Base-by-base conservation (phyloP, 2,113 vertebrate species). In the Sceloporus tristichus region DNA sequence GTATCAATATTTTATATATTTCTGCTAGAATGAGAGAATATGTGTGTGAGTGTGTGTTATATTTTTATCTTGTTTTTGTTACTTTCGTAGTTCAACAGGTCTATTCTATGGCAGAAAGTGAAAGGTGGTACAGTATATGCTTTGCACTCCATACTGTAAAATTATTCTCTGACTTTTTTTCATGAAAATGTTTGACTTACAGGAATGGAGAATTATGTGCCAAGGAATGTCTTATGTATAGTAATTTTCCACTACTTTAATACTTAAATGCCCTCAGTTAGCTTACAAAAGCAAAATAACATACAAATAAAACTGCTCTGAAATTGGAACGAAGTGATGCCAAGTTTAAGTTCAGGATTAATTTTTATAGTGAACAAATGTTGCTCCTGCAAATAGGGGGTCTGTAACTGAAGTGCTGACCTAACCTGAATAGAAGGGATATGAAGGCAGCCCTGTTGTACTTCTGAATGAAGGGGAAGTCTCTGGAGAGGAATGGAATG, bases 401-500 rank as follows among this genome's bases (percentile, higher is more conserved):
- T 65, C 85, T 93, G 71, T 77, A 62, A 90, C 90, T 94, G 86
- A 88, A 87, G 70, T 86, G 73, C 85, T 91, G 82, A 70, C 87
- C 42, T 77, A 84, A 85, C 74, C 79, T 90, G 91, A 92, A 85
- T 77, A 79, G 80, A 10, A 84, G 77, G 84, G 88, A 90, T 94
- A 90, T 92, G 92, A 96, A 94, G 91, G 89, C 89, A 92, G 89
- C 92, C 90, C 88, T 90, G 66, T 90, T 90, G 92, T 95, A 94
- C 86, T 93, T 1, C 90, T 93, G 79, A 90, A 92, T 94, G 92
- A 94, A 95, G 89, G 80, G 25, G 86, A 93, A 95, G 89, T 95
- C 97, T 95, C 95, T 10, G 81, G 96, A 94, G 96, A 94, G 78
- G 40, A 89, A 27, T 94, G 95, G 96, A 97, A 97, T 97, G 96